Conservation (phyloP, 1,140 invertebrate species). For the Mesaphorura yosii region DNA sequence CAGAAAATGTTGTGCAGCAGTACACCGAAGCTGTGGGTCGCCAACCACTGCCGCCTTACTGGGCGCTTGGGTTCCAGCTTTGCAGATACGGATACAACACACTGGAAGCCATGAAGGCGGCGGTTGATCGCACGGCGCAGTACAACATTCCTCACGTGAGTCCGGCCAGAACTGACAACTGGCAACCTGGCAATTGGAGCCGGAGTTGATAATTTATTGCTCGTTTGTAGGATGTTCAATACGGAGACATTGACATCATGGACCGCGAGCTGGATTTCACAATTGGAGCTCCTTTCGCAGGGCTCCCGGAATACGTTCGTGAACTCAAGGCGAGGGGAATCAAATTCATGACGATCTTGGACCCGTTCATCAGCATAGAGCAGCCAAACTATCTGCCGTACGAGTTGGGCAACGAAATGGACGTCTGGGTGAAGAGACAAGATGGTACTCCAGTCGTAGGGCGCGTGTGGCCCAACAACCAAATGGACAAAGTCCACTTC, state of each 20-base stretch:
- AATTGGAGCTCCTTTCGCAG: conserved; percentile 1
- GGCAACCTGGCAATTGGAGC: too few relatives aligned
- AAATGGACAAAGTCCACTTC: conserved; percentile 26
- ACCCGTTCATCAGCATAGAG: conserved; percentile 15
- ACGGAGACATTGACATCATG: conserved; percentile 48
- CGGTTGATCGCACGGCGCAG: conserved; percentile 34
- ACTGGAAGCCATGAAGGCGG: conserved; percentile 34
- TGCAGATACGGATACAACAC: conserved; percentile 40
- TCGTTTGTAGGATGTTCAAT: conserved; percentile 26
- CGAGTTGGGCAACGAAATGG: conserved; percentile 9
- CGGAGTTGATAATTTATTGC: too few relatives aligned
- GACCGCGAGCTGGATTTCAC: conserved; percentile 41
- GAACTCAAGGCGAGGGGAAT: conserved; percentile 20
- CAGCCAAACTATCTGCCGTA: conserved; percentile 1
- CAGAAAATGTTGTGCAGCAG: conserved; percentile 42
- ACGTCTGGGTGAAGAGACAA: conserved; percentile 27
- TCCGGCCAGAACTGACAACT: too few relatives aligned
- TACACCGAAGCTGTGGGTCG: conserved; percentile 40
- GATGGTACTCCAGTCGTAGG: conserved; percentile 21
- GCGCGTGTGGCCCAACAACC: conserved; percentile 37
- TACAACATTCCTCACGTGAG: background rate
- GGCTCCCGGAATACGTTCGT: conserved; percentile 14
- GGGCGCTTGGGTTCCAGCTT: conserved; percentile 43
- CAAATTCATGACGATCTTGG: conserved; percentile 29
- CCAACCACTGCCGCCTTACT: conserved; percentile 40